Evolutionary conservation across 2,888 invertebrate species (phyloP).

Genomic region (Rhodophaea formosa): DNA sequence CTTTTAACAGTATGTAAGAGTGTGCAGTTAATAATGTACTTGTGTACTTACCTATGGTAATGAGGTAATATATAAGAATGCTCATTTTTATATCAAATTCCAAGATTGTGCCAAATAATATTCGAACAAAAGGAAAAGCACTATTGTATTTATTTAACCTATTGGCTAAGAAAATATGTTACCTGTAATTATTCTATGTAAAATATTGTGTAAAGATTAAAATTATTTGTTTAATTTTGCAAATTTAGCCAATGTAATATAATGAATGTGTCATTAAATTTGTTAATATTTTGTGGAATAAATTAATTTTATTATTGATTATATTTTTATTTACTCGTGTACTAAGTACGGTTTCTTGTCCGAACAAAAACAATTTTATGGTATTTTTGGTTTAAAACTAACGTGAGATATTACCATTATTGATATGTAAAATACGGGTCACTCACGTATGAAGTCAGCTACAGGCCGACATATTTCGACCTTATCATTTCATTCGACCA

Average conservation of each 20-base stretch:
- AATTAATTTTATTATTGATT: constrained; percentile 57
- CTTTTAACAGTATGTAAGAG: constrained; percentile 44
- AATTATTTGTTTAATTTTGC: constrained; percentile 51
- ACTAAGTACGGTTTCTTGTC: too few relatives aligned
- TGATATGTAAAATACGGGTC: too few relatives aligned
- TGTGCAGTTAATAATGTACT: constrained; percentile 28
- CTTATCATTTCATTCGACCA: too few relatives aligned
- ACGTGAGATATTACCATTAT: too few relatives aligned
- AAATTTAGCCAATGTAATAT: constrained; percentile 53
- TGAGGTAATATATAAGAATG: constrained; percentile 50
- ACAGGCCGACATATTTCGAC: too few relatives aligned
- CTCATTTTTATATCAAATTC: constrained; percentile 55
- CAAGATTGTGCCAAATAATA: constrained; percentile 63
- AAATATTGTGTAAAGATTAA: constrained; percentile 41
- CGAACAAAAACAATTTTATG: too few relatives aligned
- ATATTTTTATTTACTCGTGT: too few relatives aligned
- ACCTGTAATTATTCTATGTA: constrained; percentile 59
- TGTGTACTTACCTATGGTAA: constrained; percentile 27
- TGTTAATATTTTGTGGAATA: constrained; percentile 66
- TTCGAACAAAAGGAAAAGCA: constrained; percentile 26
- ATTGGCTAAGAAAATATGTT: constrained; percentile 61
- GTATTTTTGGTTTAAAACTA: too few relatives aligned
- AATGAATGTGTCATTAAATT: constrained; percentile 42
- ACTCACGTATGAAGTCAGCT: too few relatives aligned
- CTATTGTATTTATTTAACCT: constrained; percentile 49